Conservation (phyloP, 2,797 vertebrate genomes). For the Martes flavigula region DNA sequence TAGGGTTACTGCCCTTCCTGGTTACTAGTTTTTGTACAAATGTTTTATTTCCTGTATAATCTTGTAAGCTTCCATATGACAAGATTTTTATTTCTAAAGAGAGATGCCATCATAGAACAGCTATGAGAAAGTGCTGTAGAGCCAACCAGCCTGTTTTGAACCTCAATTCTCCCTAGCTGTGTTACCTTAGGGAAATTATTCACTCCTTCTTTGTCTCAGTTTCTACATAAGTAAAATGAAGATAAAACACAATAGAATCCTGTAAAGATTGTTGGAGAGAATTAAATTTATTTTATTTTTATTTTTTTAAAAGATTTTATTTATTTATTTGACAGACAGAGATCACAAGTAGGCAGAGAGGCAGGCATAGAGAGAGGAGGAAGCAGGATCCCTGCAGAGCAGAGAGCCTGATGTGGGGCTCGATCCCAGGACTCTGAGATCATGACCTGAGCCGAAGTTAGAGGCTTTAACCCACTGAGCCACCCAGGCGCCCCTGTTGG, state of each 20-base stretch:
- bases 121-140: background rate
- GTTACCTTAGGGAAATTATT: background rate
- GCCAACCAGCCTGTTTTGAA: background rate
- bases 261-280: background rate
- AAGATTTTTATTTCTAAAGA: background rate
- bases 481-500: background rate
- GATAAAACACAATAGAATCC: background rate
- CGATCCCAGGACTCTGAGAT: too few relatives aligned
- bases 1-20: background rate
- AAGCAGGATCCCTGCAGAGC: too few relatives aligned
- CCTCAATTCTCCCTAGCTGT: background rate
- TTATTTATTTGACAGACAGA: too few relatives aligned
- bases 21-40: background rate
- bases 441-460: too few relatives aligned
- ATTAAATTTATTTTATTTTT: background rate
- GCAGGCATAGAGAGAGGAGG: too few relatives aligned
- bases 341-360: too few relatives aligned
- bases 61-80: background rate
- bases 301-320: too few relatives aligned
- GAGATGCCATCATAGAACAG: background rate
- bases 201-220: background rate
- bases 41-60: background rate
- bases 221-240: background rate
- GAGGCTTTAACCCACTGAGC: too few relatives aligned
- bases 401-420: too few relatives aligned